These are phyloP conservation scores for Oscheius sp. DNA, from an alignment of 2,888 invertebrate genomes.

Conservation along the genomic window DNA sequence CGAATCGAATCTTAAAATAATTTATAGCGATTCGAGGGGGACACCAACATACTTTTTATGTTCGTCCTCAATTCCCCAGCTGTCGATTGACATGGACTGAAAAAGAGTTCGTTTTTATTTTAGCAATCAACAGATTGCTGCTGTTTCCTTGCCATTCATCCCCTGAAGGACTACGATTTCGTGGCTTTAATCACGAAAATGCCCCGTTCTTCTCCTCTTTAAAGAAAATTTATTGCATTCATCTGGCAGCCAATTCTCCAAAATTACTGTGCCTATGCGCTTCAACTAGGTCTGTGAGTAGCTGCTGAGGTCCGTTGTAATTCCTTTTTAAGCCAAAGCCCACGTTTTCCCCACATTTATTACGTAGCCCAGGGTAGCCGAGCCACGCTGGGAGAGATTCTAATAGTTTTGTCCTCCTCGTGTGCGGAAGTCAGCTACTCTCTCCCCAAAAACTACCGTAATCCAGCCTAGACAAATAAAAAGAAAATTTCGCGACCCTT, in stretches of 20 bases:
- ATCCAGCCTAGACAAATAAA: no score
- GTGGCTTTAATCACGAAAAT: conserved; percentile 6
- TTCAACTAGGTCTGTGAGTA: background rate
- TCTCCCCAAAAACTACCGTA: no score
- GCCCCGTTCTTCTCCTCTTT: background rate
- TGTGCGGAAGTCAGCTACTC: no score
- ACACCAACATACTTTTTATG: conserved; percentile 5
- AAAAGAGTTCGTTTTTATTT: background rate
- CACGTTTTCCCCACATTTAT: conserved; percentile 10
- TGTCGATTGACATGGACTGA: conserved; percentile 17
- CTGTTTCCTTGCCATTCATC: background rate
- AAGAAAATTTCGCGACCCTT: background rate
- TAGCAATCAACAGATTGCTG: background rate
- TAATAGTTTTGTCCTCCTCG: background rate
- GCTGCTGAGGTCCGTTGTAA: background rate
- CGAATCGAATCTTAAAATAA: conserved; percentile 17
- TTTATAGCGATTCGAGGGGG: background rate
- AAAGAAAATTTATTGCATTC: conserved; percentile 1
- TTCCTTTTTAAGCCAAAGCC: background rate
- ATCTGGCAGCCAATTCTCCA: background rate
- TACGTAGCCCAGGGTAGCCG: background rate
- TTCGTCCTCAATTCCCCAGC: conserved; percentile 16
- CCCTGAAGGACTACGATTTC: background rate
- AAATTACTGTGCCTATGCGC: background rate
- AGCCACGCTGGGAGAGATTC: background rate